phyloP scores from a whole-genome alignment of 2,888 invertebrate species.

The Nemapogon koenigi region DNA sequence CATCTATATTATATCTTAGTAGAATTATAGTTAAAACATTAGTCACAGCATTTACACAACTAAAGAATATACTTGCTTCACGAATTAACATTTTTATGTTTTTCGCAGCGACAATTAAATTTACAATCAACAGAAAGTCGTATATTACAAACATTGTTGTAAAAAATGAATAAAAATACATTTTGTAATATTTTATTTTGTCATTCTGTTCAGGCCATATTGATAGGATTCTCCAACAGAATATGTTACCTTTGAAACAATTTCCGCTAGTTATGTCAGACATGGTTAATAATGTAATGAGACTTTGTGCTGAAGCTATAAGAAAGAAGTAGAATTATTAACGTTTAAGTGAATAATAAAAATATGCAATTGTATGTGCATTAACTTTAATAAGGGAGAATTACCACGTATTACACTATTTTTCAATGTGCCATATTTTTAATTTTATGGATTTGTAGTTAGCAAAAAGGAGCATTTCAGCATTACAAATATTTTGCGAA shows the following conservation, averaged over 20 bases:
- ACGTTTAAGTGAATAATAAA: no score
- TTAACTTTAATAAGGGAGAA: no score
- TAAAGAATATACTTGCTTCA: conserved; percentile 32
- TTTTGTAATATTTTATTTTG: conserved; percentile 26
- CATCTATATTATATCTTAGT: background rate
- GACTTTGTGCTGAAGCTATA: no score
- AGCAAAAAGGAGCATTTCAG: no score
- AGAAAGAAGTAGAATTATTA: no score
- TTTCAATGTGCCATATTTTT: no score
- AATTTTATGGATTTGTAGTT: no score
- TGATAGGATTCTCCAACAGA: conserved; percentile 32
- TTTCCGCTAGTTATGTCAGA: conserved; percentile 8
- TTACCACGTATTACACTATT: no score
- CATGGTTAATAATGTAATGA: conserved; percentile 13
- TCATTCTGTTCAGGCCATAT: conserved; percentile 30
- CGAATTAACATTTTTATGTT: conserved; percentile 34
- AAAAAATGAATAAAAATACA: background rate
- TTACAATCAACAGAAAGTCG: conserved; percentile 32
- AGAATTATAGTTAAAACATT: conserved; percentile 2
- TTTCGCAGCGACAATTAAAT: conserved; percentile 32
- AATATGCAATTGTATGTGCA: no score
- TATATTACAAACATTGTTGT: conserved; percentile 25
- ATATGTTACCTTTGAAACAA: conserved; percentile 27
- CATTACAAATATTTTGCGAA: no score
- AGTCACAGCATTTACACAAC: conserved; percentile 1